A percentile compares a stretch with the other conserved stretches of the same genome.
These are phyloP conservation scores for Parazoanthus darwini DNA, from an alignment of 92 coral and sea anemone genomes.

Conservation along the genomic window DNA sequence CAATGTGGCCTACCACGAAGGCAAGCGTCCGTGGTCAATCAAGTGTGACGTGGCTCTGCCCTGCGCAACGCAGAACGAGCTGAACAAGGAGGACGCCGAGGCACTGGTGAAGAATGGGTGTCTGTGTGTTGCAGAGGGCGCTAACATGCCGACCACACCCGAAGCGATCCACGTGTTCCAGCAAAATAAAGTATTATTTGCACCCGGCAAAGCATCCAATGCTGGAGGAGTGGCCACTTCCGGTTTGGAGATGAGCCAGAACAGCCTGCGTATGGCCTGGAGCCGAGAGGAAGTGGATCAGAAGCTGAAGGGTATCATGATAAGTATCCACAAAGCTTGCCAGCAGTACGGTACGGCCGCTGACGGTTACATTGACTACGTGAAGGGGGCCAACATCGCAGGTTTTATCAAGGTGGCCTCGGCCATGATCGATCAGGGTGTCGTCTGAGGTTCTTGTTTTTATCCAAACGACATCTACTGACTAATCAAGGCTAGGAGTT, in stretches of 20 bases:
- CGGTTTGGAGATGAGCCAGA: conserved; percentile 91
- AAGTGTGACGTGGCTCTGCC: conserved; percentile 87
- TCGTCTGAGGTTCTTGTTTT: conserved; percentile 46
- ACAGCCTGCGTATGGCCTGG: conserved; percentile 85
- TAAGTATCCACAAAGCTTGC: conserved; percentile 63
- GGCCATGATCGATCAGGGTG: conserved; percentile 82
- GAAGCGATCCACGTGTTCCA: conserved; percentile 79
- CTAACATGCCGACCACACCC: conserved; percentile 87
- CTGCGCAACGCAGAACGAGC: conserved; percentile 85
- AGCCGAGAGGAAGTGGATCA: conserved; percentile 71
- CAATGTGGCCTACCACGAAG: conserved; percentile 73
- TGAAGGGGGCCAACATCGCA: conserved; percentile 85
- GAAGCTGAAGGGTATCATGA: conserved; percentile 61
- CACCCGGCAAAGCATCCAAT: conserved; percentile 87
- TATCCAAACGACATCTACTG: neutral
- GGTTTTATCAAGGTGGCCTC: conserved; percentile 88
- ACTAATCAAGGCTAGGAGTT: neutral
- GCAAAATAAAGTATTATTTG: conserved; percentile 64
- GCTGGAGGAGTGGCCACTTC: conserved; percentile 94
- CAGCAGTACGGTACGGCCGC: conserved; percentile 59
- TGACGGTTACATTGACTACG: conserved; percentile 83
- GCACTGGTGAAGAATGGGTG: conserved; percentile 80
- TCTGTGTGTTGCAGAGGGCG: conserved; percentile 77
- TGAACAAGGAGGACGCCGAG: conserved; percentile 75
- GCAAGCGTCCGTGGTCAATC: conserved; percentile 81